Conservation (phyloP, 1,140 invertebrate species). For the Drosophila mojavensis region DNA sequence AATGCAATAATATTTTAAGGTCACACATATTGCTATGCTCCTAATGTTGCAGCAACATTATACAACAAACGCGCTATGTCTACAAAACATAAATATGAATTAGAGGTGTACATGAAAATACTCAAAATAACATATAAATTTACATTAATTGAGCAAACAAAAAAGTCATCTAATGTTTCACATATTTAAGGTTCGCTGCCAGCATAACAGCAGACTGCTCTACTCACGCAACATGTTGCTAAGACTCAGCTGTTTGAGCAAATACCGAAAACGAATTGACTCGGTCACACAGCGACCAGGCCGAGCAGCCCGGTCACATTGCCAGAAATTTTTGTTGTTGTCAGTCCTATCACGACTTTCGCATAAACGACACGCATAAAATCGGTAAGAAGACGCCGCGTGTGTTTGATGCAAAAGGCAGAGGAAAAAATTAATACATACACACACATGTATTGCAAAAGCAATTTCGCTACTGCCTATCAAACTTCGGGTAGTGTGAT, state of each 20-base stretch:
- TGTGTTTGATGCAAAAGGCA: slow-evolving; percentile 51
- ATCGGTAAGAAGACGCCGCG: slow-evolving; percentile 49
- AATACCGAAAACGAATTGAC: slow-evolving; percentile 15
- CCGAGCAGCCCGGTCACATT: slow-evolving; percentile 25
- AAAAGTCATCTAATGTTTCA: no score
- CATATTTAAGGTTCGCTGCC: no score
- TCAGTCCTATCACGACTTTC: slow-evolving; percentile 56
- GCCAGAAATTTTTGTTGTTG: slow-evolving; percentile 38
- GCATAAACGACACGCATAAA: slow-evolving; percentile 51
- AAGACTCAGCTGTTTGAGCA: slow-evolving; percentile 29
- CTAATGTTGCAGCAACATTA: slow-evolving; percentile 5
- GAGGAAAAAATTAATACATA: slow-evolving; percentile 42
- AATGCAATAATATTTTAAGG: background rate
- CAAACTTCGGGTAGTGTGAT: slow-evolving; percentile 54
- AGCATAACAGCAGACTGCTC: background rate
- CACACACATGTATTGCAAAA: slow-evolving; percentile 41
- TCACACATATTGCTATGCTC: background rate
- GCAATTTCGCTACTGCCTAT: slow-evolving; percentile 33
- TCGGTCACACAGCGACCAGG: slow-evolving; percentile 18
- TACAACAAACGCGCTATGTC: background rate
- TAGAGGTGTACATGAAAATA: no score
- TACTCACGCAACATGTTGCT: slow-evolving; percentile 30
- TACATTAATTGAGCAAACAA: background rate
- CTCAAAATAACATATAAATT: background rate
- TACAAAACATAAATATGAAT: background rate